Conservation (phyloP, 2,113 vertebrate species). For the Ailuropoda melanoleuca region DNA sequence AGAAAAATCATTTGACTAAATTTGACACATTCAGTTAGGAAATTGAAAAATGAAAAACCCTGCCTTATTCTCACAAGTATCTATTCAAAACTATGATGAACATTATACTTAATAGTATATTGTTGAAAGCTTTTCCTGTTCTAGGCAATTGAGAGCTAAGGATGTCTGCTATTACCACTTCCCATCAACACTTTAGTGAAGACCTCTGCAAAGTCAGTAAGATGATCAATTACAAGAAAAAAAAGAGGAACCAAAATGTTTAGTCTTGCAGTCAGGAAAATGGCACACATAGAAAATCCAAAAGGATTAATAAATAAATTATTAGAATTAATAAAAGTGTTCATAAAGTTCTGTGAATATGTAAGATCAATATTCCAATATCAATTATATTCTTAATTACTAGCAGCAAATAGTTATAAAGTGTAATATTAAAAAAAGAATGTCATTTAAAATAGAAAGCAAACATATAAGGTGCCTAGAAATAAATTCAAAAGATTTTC, state of each 20-base stretch:
- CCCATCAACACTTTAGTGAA: background rate
- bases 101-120: background rate
- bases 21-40: background rate
- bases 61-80: background rate
- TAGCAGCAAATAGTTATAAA: background rate
- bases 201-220: background rate
- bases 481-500: background rate
- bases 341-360: background rate
- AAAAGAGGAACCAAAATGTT: background rate
- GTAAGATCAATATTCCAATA: background rate
- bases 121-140: background rate
- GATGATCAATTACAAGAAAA: background rate
- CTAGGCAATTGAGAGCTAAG: background rate
- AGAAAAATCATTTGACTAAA: background rate
- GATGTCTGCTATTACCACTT: background rate
- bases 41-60: background rate
- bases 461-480: background rate
- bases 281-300: background rate
- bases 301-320: background rate
- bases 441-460: background rate
- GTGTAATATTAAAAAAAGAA: background rate
- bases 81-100: background rate
- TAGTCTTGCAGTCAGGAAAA: background rate
- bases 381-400: background rate
- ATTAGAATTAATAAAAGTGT: slow-evolving; percentile 1